These are phyloP conservation scores for Nyctibius bracteatus DNA, from an alignment of 2,113 vertebrate genomes.

Conservation along the genomic window DNA sequence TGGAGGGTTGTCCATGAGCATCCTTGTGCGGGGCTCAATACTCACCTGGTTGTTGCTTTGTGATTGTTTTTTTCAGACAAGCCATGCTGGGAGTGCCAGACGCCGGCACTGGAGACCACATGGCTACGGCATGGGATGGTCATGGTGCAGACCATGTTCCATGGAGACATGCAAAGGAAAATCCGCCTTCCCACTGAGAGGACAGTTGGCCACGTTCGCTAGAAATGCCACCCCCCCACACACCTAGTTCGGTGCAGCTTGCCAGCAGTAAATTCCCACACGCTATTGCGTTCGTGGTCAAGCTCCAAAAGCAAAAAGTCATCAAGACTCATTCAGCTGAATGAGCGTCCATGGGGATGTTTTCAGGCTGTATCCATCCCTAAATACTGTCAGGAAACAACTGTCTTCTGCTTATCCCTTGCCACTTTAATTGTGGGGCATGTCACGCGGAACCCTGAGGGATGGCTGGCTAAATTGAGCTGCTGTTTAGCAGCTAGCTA, in stretches of 20 bases:
- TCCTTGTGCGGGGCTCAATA: not conserved
- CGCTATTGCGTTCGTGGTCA: rapidly evolving
- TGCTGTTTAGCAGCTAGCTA: not conserved
- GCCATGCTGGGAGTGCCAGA: not conserved
- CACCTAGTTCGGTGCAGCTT: not conserved
- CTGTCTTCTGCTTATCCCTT: not conserved
- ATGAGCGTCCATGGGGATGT: not conserved
- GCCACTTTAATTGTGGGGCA: not conserved
- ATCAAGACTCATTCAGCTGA: not conserved
- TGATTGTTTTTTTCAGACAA: not conserved
- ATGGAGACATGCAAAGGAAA: not conserved
- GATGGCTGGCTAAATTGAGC: not conserved
- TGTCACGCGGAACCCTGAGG: not conserved
- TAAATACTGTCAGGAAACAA: not conserved
- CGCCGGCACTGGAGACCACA: rapidly evolving
- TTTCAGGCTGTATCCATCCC: not conserved
- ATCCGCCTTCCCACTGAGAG: not conserved
- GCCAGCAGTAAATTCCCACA: not conserved
- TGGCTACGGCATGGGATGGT: not conserved
- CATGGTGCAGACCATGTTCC: not conserved
- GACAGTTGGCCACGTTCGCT: not conserved
- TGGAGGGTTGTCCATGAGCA: not conserved
- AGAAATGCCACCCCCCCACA: not conserved
- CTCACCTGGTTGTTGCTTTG: not conserved
- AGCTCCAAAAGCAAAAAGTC: not conserved